Conservation (phyloP, 2,888 invertebrate species). For the Psococerastis gibbosa region DNA sequence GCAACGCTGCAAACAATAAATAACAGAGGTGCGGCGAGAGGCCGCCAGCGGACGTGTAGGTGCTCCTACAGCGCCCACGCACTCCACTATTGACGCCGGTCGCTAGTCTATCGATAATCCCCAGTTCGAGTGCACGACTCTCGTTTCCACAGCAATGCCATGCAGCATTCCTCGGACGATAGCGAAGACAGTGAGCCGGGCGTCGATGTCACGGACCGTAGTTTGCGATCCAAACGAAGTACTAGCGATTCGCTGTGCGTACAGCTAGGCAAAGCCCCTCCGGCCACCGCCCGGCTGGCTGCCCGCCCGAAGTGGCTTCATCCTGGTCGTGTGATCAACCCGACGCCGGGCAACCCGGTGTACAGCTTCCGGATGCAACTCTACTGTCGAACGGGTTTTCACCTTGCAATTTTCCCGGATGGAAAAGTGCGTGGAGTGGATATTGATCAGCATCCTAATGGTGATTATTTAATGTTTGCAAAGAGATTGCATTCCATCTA, state of each 20-base stretch:
- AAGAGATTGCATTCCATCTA: no score
- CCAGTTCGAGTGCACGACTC: no score
- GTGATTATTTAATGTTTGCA: no score
- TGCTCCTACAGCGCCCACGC: no score
- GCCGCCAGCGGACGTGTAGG: no score
- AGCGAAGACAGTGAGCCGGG: conserved; percentile 7
- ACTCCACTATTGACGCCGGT: no score
- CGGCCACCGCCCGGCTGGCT: conserved; percentile 1
- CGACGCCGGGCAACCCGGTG: conserved; percentile 25
- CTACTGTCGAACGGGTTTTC: conserved; percentile 34
- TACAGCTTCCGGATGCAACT: conserved; percentile 33
- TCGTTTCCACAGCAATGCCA: no score
- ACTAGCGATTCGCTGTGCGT: background rate
- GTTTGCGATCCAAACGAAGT: background rate
- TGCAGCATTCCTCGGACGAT: no score
- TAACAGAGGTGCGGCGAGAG: no score
- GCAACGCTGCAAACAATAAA: no score
- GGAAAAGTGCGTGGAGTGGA: conserved; percentile 32
- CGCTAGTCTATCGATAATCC: no score
- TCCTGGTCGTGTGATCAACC: background rate
- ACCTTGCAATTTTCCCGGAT: conserved; percentile 31
- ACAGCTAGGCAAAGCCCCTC: background rate
- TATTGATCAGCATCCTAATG: conserved; percentile 31
- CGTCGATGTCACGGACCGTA: background rate
- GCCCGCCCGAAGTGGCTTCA: conserved; percentile 4